Conservation (phyloP, 2,113 vertebrate species). For the Choloepus hoffmanni region DNA sequence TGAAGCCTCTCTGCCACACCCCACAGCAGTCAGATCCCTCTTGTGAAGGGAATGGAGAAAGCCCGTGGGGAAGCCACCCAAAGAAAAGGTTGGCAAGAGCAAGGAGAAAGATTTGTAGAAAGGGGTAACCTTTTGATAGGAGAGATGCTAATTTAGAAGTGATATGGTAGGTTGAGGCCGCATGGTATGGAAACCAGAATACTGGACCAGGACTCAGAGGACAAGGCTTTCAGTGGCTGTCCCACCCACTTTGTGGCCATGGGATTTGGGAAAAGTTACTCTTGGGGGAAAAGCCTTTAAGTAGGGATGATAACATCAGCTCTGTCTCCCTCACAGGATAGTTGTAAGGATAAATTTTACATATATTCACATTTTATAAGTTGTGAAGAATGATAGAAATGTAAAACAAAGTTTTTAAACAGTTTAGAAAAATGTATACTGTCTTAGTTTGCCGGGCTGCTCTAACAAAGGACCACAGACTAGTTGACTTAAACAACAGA, state of each 20-base stretch:
- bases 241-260: background rate
- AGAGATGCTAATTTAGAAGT: background rate
- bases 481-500: too few relatives aligned
- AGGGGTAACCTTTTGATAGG: background rate
- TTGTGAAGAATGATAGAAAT: background rate
- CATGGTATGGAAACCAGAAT: background rate
- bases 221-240: background rate
- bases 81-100: background rate
- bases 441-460: background rate
- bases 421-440: background rate
- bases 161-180: background rate
- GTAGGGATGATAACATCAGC: background rate
- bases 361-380: background rate
- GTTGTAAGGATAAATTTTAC: background rate
- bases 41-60: slow-evolving; percentile 36
- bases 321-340: background rate
- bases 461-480: background rate
- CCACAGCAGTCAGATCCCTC: background rate
- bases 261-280: background rate
- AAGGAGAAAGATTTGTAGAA: background rate
- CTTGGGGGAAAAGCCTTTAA: background rate
- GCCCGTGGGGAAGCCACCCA: background rate
- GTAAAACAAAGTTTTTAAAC: background rate
- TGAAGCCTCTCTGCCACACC: background rate
- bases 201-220: background rate